Evolutionary conservation across 2,113 vertebrate genomes (phyloP), one percentile per base, ranked within the genome.

Genomic region (Tachuris rubrigastra): DNA sequence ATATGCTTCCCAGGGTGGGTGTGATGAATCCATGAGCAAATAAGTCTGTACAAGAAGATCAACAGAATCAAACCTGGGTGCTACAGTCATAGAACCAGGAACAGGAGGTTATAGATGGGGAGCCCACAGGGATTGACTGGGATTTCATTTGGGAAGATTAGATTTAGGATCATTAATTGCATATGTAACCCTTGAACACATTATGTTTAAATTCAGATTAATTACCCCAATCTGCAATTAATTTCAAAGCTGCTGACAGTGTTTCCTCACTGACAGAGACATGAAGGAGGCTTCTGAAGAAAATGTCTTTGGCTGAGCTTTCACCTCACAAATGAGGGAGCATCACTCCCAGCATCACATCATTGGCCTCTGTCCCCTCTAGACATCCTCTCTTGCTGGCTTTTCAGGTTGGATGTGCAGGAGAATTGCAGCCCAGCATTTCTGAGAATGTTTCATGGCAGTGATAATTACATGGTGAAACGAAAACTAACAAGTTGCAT

Each of bases 401-500:
- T 30, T 81, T 56, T 66, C 3, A 9, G 35, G 44, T 56, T 22
- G n/a, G 46, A 65, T 65, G 37, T 58, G 46, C n/a, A 39, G 58
- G 27, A 62, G 77, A 91, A 68, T 69, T 5, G 1, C 25, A 77
- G 72, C 79, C 39, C 33, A 20, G 47, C 5, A 35, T 75, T 93
- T 90, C 90, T 72, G 33, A 75, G 52, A 50, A 46, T 1, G 4
- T 69, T 55, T 77, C 42, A 37, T 72, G 81, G 69, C 74, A 41
- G 77, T 9, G 4, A 33, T 92, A 94, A 95, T 95, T 94, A 72
- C 52, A 75, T 9, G 35, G 69, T 93, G 62, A 85, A 89, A 93
- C 71, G 62, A 74, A 92, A 58, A 78, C 77, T 82, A 93, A 91
- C 84, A 92, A 89, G 89, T 60, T 91, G 80, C 59, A 81, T 92